Conservation (phyloP, 2,888 invertebrate genomes). For the Cosmia trapezina region DNA sequence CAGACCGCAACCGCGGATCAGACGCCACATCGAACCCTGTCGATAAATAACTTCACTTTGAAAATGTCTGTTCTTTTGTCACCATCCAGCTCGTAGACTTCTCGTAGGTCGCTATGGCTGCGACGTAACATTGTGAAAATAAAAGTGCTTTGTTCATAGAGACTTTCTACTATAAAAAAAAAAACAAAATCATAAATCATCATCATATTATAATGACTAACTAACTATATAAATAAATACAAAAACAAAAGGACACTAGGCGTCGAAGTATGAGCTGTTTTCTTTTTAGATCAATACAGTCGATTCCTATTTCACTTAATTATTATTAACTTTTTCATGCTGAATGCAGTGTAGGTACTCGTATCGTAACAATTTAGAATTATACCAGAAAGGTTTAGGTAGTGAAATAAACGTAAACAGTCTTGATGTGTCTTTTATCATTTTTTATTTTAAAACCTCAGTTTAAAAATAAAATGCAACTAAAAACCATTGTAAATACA, state of each 20-base stretch:
- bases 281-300: neutral
- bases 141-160: neutral
- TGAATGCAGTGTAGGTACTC: neutral
- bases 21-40: slow-evolving; percentile 96
- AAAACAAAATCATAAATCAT: too few species aligned
- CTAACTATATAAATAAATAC: too few species aligned
- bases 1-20: slow-evolving; percentile 96
- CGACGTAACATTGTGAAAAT: neutral
- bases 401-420: too few species aligned
- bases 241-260: too few species aligned
- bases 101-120: neutral
- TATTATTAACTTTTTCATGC: neutral
- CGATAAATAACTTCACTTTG: neutral
- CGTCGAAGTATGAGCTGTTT: too few species aligned
- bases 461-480: too few species aligned
- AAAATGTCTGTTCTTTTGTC: neutral
- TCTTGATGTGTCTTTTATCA: too few species aligned
- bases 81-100: neutral
- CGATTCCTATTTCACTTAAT: neutral
- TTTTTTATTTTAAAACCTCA: too few species aligned
- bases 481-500: too few species aligned
- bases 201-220: too few species aligned
- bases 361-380: neutral
- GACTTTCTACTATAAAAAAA: neutral
- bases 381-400: too few species aligned